These are phyloP conservation scores for Crotalus helleri DNA, from an alignment of 2,113 vertebrate species.

Conservation along the genomic window DNA sequence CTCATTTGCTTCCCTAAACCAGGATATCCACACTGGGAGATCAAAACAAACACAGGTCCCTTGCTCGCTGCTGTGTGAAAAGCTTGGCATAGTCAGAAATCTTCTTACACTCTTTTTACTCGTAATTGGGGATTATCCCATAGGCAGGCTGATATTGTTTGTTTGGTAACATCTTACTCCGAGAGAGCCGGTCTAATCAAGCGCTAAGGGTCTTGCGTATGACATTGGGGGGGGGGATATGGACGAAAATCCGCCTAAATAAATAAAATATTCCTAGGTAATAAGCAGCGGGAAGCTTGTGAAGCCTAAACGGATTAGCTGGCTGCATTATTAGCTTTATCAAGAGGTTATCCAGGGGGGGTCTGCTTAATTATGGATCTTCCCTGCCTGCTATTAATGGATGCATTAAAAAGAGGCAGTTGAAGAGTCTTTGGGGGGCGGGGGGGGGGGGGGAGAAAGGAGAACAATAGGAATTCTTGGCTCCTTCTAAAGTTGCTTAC, in stretches of 20 bases:
- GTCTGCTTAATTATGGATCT: conserved; percentile 1
- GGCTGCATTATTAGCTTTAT: not conserved
- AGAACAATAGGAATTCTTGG: not conserved
- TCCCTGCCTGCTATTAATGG: not conserved
- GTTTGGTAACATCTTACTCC: not conserved
- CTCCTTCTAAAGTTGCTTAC: not conserved
- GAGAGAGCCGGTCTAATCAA: not conserved
- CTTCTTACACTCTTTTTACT: not conserved
- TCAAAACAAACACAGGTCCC: not conserved
- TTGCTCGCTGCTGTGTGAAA: too few relatives aligned
- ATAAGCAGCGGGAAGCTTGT: not conserved
- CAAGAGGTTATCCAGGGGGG: not conserved
- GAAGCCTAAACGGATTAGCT: not conserved
- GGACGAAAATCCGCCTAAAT: not conserved
- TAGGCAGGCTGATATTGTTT: not conserved
- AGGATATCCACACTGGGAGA: too few relatives aligned
- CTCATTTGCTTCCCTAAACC: not conserved
- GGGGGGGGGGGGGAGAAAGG: too few relatives aligned
- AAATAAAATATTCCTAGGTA: not conserved
- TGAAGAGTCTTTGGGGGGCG: not conserved
- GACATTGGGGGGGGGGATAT: too few relatives aligned
- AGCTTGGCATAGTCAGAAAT: not conserved
- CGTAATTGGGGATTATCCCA: not conserved
- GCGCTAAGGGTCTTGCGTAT: too few relatives aligned
- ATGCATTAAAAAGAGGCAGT: not conserved